Base-by-base conservation (phyloP, 1,140 invertebrate species). In the Mamestra configurata region DNA sequence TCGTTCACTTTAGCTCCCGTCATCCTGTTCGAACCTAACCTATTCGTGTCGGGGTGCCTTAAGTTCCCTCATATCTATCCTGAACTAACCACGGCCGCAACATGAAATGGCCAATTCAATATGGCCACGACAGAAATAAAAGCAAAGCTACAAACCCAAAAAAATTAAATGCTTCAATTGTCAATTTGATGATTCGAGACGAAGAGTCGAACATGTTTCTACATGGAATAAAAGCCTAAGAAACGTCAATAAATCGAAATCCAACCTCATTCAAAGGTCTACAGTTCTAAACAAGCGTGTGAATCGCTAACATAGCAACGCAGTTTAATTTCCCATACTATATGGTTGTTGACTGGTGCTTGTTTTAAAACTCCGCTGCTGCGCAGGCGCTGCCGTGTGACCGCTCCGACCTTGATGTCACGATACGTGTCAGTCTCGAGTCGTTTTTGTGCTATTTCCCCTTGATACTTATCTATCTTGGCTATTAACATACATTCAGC, bases 341-440 rank as follows among this genome's bases (percentile, higher is more conserved):
- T 68, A 77, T 80, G 75, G 49, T 43, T 59, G 76, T 75, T 57
- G 35, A 78, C 59, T 72, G 59, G 59, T 68, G 59, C 57, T 75
- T 78, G 80, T 79, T 79, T 79, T 37, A 24, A 57, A 75, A 75
- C 53, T 66, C 24, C 79, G 46, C 59, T 18, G 35, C 3, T 43
- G 27, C 57, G 57, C 57, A 24, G 27, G 31, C 57, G 57, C 57
- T 40, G 76, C 40, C 90, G 90, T 93, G 91, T 77, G 91, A 93
- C 90, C 86, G 83, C 51, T 55, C 75, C 89, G 89, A 86, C 91
- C 91, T 93, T 93, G 91, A 55, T 57, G 51, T 20, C 51, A 68
- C 22, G 27, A 76, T 76, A 76, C 73, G 13, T 35, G 37, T 46
- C 15, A 4, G 10, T 5, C 18, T 18, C 13, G 35, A 76, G 40